Evolutionary conservation across 2,113 vertebrate genomes (phyloP), one percentile per base, ranked within the genome.

Genomic region (Entelurus aequoreus): DNA sequence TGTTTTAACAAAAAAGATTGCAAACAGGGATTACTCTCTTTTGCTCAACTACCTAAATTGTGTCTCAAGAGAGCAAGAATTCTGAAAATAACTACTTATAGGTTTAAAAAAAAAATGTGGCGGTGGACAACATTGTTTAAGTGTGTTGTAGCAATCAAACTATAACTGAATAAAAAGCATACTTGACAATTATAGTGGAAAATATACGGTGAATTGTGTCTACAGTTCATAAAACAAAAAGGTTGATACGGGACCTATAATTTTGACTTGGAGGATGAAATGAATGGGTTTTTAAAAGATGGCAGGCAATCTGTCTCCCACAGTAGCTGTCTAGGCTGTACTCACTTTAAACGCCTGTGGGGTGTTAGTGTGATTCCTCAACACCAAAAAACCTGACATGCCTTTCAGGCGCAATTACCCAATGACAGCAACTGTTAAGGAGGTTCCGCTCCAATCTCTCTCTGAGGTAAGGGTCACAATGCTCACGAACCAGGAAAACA

Each of bases 351-450:
- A 68, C 2, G 66, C 81, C 82, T 70, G 58, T 71, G 58, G 84
- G 79, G 46, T 52, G 72, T 71, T 66, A 59, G 66, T 81, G 73
- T 69, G 63, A 84, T 87, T 82, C 70, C 70, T 86, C 82, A 71
- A 74, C 67, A 70, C 60, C 38, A 75, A 80, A 83, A 83, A 83
- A 78, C 76, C 71, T 53, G 68, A 84, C 71, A 63, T 57, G 77
- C 81, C 84, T 86, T 75, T 28, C 71, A 83, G 87, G 77, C 79
- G 87, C 78, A 86, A 88, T 88, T 89, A 89, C 80, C 82, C 82
- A 71, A 72, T 75, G 76, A 77, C 82, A 86, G 80, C 79, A 69
- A 78, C 80, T 85, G 87, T 85, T 79, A 84, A 69, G 56, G 68
- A 40, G 66, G 60, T 63, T 82, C 72, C 69, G 78, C 77, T 66